Evolutionary conservation across 2,797 vertebrate genomes (phyloP).

Genomic region (Chloroceryle amazona): DNA sequence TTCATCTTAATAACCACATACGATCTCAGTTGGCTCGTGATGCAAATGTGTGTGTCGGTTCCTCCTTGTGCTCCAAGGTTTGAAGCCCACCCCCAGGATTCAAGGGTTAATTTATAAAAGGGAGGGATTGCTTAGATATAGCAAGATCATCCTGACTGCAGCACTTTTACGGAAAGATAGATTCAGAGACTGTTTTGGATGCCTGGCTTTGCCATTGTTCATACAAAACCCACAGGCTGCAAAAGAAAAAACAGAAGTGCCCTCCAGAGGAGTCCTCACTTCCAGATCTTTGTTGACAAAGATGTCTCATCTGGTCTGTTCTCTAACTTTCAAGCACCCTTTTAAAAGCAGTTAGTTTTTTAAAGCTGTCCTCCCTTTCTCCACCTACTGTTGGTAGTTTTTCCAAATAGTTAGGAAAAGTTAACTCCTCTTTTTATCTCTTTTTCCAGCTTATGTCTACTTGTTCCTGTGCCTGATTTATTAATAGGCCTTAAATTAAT

Average conservation of each 20-base stretch:
- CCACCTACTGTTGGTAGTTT: background rate
- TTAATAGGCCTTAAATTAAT: background rate
- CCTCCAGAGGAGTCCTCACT: background rate
- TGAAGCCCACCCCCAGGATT: background rate
- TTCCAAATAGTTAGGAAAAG: background rate
- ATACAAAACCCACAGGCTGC: background rate
- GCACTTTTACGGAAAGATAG: background rate
- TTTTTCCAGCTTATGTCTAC: background rate
- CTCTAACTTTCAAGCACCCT: background rate
- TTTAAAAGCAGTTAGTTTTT: background rate
- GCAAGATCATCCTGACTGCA: background rate
- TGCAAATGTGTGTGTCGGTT: background rate
- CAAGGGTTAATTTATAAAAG: background rate
- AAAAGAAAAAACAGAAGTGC: slow-evolving; percentile 18
- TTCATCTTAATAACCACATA: background rate
- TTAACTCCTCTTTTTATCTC: background rate
- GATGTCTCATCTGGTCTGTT: background rate
- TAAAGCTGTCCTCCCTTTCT: background rate
- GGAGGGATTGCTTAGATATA: background rate
- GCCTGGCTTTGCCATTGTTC: background rate
- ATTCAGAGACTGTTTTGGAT: background rate
- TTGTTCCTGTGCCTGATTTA: background rate
- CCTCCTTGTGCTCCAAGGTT: background rate
- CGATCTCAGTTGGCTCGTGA: background rate
- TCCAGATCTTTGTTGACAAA: background rate